Base-by-base conservation (phyloP, 2,797 vertebrate genomes). In the Oceanodroma leucorhoa region DNA sequence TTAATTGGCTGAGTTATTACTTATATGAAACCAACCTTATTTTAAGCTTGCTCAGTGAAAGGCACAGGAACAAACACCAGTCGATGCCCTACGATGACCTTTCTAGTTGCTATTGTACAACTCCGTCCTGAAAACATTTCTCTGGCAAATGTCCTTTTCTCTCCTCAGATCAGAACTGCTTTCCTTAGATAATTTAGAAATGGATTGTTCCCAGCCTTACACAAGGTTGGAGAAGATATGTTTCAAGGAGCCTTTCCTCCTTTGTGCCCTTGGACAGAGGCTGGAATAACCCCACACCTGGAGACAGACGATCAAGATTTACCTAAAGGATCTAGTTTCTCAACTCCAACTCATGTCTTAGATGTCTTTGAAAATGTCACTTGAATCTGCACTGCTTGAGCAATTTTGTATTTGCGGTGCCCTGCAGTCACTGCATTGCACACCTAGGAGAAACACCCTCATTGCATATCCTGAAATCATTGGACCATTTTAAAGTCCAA, bases 1-100 rank as follows among this genome's bases (percentile, higher is more conserved):
- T 81, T 90, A 93, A 77, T 93, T 90, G 88, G 32, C n/a, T 81
- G 83, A 86, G 21, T 83, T 90, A 94, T 83, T 96, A 81, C 77
- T 84, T 91, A n/a, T 50, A 83, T 67, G 65, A 91, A 96, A 84
- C 36, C 62, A 90, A 82, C 26, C 19, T 53, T 76, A 92, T 91
- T 76, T 87, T 34, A 93, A 88, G 70, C 30, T 94, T 72, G 22
- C 23, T 85, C 61, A 55, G 29, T 69, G 83, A 93, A 94, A 93
- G 78, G 41, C 86, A 58, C 57, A 80, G 75, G 90, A 94, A 81
- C 54, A 95, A 95, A 93, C 66, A 67, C 17, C 20, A 73, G 69
- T 67, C 0, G 0, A 90, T 94, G 91, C 58, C 89, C 94, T 85
- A 0, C 0, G 3, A 75, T 95, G 88, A 96, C 90, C 90, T 95